Conservation (phyloP, 1,140 invertebrate genomes). For the Laupala kohalensis region DNA sequence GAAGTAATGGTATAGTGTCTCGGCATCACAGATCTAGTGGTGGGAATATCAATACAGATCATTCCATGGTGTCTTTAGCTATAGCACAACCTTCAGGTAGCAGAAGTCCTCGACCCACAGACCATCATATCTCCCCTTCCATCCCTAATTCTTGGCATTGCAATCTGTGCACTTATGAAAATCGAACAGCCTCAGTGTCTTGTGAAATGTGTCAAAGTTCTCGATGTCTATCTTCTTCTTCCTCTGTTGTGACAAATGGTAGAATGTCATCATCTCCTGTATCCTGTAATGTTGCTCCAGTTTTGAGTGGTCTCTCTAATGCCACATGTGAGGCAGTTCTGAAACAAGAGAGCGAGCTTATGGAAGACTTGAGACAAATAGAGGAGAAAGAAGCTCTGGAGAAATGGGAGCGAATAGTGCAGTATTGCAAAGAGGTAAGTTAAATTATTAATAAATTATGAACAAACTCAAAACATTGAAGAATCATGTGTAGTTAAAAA, state of each 20-base stretch:
- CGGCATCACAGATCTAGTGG: constrained; percentile 1
- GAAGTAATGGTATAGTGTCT: constrained; percentile 15
- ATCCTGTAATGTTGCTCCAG: constrained; percentile 4
- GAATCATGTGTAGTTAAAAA: no score
- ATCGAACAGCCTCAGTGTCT: constrained; percentile 45
- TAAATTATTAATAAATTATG: constrained; percentile 15
- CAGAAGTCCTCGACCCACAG: background rate
- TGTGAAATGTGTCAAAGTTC: constrained; percentile 77
- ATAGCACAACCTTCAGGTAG: background rate
- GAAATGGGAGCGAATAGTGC: constrained; percentile 72
- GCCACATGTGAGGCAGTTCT: constrained; percentile 19
- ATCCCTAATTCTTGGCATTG: constrained; percentile 51
- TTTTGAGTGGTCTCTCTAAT: background rate
- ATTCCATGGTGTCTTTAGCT: background rate
- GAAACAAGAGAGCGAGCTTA: constrained; percentile 60
- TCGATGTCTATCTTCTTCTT: constrained; percentile 21
- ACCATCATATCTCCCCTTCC: background rate
- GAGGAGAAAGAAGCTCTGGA: constrained; percentile 71
- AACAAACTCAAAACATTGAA: no score
- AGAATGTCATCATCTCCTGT: constrained; percentile 1
- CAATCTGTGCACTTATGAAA: constrained; percentile 66
- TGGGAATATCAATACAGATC: background rate
- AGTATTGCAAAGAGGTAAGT: constrained; percentile 63
- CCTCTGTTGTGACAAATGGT: constrained; percentile 15
- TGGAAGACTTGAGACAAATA: constrained; percentile 65